Conservation (phyloP, 2,888 invertebrate genomes). For the Tipula unca region DNA sequence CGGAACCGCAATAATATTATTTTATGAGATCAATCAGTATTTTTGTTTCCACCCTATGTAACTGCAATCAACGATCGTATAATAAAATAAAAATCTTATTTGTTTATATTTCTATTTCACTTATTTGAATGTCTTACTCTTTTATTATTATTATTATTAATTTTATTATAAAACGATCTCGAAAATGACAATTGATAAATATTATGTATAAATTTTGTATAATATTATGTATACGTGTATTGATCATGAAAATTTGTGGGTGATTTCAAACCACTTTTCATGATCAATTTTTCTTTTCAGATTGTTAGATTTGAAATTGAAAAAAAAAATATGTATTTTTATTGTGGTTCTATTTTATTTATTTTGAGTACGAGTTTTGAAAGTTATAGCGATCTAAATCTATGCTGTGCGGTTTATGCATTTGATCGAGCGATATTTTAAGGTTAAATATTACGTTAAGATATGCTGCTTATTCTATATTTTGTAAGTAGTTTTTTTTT, state of each 20-base stretch:
- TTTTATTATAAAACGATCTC: neutral
- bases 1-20: neutral
- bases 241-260: conserved; percentile 10
- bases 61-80: conserved; percentile 1
- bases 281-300: neutral
- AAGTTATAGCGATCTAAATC: neutral
- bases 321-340: neutral
- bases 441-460: neutral
- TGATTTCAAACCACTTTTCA: neutral
- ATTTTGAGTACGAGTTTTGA: neutral
- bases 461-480: neutral
- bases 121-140: neutral
- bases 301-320: neutral
- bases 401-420: neutral
- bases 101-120: conserved; percentile 8
- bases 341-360: neutral
- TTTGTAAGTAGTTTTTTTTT: neutral
- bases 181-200: neutral
- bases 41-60: neutral
- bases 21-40: neutral
- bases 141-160: neutral
- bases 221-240: neutral
- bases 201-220: neutral
- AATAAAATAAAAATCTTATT: neutral
- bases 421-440: neutral